These are phyloP conservation scores for Mus spretus DNA, from an alignment of 2,797 vertebrate species.

Conservation along the genomic window DNA sequence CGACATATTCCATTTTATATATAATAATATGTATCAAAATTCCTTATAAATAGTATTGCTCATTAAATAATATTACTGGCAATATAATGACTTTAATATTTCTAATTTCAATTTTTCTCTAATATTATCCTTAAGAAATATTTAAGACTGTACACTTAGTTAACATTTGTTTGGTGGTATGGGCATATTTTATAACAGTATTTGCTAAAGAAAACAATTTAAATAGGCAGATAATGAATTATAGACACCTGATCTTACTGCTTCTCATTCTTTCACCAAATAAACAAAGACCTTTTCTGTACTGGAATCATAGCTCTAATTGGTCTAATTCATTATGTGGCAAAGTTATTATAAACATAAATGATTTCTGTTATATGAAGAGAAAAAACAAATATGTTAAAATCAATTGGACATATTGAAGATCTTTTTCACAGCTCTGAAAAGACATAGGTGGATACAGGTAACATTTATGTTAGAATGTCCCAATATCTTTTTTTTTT, in stretches of 20 bases:
- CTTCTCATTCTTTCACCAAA: conserved; percentile 45
- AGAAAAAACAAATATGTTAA: conserved; percentile 41
- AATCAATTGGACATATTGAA: conserved; percentile 34
- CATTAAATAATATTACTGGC: conserved; percentile 33
- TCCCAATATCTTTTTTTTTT: neutral
- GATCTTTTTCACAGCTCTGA: neutral
- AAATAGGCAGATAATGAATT: conserved; percentile 43
- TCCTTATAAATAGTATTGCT: neutral
- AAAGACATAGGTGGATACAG: neutral
- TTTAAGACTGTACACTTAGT: neutral
- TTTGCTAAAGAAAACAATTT: conserved; percentile 28
- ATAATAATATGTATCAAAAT: neutral
- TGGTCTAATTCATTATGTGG: neutral
- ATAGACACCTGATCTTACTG: neutral
- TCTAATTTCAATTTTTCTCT: conserved; percentile 30
- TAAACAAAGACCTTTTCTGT: neutral
- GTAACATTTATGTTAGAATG: conserved; percentile 37
- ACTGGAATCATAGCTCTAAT: conserved; percentile 15
- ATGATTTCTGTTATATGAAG: conserved; percentile 14
- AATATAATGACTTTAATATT: conserved; percentile 43
- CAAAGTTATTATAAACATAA: neutral
- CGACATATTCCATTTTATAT: conserved; percentile 10
- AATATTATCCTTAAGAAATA: neutral
- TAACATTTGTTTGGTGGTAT: conserved; percentile 31
- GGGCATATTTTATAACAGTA: conserved; percentile 6